phyloP scores from a whole-genome alignment of 1,140 invertebrate species.

The Drosophila ficusphila region DNA sequence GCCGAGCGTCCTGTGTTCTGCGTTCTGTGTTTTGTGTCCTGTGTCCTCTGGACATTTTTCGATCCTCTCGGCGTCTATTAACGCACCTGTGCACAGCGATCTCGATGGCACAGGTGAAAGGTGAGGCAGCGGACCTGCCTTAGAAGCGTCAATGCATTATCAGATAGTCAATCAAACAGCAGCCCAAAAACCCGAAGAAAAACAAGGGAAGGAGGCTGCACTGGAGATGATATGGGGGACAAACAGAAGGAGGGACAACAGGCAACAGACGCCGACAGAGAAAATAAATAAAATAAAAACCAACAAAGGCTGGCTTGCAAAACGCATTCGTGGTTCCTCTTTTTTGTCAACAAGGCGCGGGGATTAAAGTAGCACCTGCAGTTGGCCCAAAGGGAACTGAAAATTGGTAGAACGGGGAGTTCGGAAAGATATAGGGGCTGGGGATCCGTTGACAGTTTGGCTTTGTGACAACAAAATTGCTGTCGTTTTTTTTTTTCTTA shows the following conservation, averaged over 20 bases:
- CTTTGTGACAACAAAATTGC: conserved; percentile 81
- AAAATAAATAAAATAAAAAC: conserved; percentile 26
- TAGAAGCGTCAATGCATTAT: conserved; percentile 66
- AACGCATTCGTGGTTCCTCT: conserved; percentile 12
- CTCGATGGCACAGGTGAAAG: not conserved
- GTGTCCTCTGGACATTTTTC: not conserved
- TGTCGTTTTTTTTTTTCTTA: conserved; percentile 37
- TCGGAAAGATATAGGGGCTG: not conserved
- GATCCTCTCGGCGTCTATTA: conserved; percentile 42
- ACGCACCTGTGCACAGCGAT: conserved; percentile 54
- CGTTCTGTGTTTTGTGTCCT: not conserved
- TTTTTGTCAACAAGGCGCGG: conserved; percentile 67
- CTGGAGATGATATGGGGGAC: conserved; percentile 11
- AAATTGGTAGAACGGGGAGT: conserved; percentile 10
- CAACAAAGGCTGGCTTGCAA: conserved; percentile 17
- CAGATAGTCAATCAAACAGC: conserved; percentile 65
- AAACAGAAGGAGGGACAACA: conserved; percentile 8
- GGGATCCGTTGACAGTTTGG: conserved; percentile 69
- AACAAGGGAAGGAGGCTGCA: conserved; percentile 6
- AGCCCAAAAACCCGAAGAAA: conserved; percentile 17
- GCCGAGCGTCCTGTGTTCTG: not conserved
- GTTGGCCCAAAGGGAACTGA: conserved; percentile 40
- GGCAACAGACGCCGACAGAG: too few species aligned
- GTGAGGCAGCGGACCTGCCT: conserved; percentile 31
- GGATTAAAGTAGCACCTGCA: conserved; percentile 80